A percentile compares a stretch with the other conserved stretches of the same genome.
These are phyloP conservation scores for Ictalurus furcatus DNA, from an alignment of 2,113 vertebrate genomes.

Conservation along the genomic window DNA sequence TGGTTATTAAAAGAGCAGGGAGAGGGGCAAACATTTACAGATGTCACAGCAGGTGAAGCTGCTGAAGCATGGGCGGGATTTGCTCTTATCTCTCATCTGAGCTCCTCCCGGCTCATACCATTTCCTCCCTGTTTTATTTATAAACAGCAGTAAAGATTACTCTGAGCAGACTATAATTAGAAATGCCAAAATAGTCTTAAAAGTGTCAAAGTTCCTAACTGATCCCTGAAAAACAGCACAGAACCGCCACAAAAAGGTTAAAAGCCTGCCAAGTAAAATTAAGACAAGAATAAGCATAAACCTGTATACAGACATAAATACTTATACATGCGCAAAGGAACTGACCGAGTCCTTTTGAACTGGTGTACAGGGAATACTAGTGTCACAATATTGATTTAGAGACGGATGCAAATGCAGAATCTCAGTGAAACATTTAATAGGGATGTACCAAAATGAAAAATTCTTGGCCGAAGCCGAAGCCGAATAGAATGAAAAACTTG, in stretches of 20 bases:
- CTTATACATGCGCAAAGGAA: background rate
- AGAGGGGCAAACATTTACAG: constrained; percentile 54
- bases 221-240: background rate
- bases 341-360: background rate
- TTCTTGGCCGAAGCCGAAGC: too few species aligned
- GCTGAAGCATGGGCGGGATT: constrained; percentile 51
- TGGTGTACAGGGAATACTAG: background rate
- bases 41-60: constrained; percentile 65
- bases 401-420: too few species aligned
- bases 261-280: background rate
- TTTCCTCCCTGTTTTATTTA: constrained; percentile 51
- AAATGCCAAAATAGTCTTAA: background rate
- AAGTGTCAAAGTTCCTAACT: background rate
- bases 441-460: too few species aligned
- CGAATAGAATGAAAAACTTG: too few species aligned
- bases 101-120: constrained; percentile 42
- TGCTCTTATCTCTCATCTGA: constrained; percentile 53
- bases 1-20: constrained; percentile 60
- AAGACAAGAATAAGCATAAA: background rate
- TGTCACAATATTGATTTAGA: background rate
- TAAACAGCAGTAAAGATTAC: constrained; percentile 39
- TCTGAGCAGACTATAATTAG: background rate
- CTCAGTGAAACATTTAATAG: too few species aligned
- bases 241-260: background rate
- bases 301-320: background rate